Evolutionary conservation across 2,888 invertebrate species (phyloP).

Genomic region (Zhengitettix transpicula): DNA sequence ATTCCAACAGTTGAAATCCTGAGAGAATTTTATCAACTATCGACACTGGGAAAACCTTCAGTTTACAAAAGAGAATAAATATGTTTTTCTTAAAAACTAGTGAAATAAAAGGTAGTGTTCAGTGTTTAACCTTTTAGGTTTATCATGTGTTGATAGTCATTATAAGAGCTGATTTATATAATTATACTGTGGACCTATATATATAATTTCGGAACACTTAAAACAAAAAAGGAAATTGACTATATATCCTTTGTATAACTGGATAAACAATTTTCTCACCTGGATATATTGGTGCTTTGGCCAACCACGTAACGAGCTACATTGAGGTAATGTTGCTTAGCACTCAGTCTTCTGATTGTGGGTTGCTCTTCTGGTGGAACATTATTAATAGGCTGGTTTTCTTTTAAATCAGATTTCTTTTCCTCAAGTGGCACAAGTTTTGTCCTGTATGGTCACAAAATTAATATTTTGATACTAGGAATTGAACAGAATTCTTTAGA

Average conservation of each 20-base stretch:
- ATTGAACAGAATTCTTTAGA: background rate
- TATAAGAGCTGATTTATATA: no score
- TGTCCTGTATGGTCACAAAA: background rate
- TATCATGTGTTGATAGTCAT: no score
- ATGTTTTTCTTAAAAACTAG: no score
- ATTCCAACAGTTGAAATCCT: no score
- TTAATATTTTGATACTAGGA: background rate
- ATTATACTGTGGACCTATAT: no score
- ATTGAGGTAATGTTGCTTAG: slow-evolving; percentile 61
- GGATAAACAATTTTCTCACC: background rate
- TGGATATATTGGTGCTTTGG: slow-evolving; percentile 25
- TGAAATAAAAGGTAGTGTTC: no score
- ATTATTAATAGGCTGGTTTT: background rate
- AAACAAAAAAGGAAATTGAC: no score
- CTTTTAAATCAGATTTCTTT: background rate
- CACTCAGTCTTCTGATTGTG: slow-evolving; percentile 22
- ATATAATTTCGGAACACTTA: no score
- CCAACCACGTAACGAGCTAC: slow-evolving; percentile 69
- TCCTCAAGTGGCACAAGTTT: background rate
- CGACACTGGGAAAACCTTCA: no score
- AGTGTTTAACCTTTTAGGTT: no score
- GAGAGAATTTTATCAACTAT: no score
- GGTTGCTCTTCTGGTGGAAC: background rate
- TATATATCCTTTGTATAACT: background rate
- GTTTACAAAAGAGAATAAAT: no score